Percentiles rank a stretch among this genome's conserved stretches.
Conservation (phyloP, 2,888 invertebrate species). For the Augochlorella aurata region DNA sequence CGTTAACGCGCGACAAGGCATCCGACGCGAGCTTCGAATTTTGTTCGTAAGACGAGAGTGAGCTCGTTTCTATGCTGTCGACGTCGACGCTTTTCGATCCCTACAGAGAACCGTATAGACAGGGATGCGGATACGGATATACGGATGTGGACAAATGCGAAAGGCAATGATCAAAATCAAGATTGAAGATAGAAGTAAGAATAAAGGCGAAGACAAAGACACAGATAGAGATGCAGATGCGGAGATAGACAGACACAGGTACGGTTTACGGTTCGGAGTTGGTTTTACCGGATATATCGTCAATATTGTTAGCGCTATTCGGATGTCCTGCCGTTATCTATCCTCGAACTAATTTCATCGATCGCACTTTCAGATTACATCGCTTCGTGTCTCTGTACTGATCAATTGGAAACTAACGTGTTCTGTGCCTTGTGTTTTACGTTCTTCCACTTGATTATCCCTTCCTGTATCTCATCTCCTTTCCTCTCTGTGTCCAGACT, state of each 20-base stretch:
- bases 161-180: no score
- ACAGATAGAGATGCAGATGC: no score
- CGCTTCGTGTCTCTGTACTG: conserved; percentile 29
- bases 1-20: conserved; percentile 17
- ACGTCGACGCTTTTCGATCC: no score
- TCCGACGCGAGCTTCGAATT: background rate
- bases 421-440: conserved; percentile 6
- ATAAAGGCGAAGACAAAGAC: no score
- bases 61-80: no score
- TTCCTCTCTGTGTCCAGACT: conserved; percentile 80
- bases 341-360: background rate
- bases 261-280: no score
- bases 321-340: conserved; percentile 21
- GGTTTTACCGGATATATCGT: background rate
- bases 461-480: conserved; percentile 75
- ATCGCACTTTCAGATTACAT: conserved; percentile 17
- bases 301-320: background rate
- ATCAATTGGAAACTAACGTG: conserved; percentile 14
- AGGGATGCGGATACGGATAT: no score
- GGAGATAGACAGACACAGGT: no score
- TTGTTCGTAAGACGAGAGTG: no score
- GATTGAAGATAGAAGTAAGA: no score
- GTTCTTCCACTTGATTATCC: conserved; percentile 10
- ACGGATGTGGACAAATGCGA: no score
- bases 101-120: no score